A percentile compares a stretch with the other conserved stretches of the same genome.
Evolutionary conservation across 2,888 invertebrate species (phyloP).

Genomic region (Chelonus formosanus): DNA sequence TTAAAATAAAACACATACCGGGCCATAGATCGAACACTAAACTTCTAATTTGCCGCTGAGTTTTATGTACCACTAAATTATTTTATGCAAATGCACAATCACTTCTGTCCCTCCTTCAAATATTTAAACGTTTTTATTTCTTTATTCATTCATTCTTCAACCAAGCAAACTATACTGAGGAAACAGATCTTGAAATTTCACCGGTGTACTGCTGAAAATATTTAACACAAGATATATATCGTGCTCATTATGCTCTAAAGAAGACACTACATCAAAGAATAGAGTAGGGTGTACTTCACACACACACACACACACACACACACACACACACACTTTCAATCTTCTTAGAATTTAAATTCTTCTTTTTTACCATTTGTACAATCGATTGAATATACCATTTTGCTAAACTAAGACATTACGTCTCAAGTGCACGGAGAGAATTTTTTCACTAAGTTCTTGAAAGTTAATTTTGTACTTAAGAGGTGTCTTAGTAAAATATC

Average conservation of each 20-base stretch:
- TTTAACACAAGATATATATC: slow-evolving; percentile 55
- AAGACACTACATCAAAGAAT: slow-evolving; percentile 56
- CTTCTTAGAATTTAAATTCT: no score
- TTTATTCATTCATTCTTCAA: background rate
- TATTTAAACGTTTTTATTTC: slow-evolving; percentile 29
- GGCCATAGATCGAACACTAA: slow-evolving; percentile 56
- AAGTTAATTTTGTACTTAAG: no score
- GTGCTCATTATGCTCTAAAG: slow-evolving; percentile 61
- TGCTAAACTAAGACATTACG: no score
- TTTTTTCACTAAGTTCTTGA: no score
- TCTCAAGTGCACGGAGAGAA: no score
- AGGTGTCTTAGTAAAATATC: no score
- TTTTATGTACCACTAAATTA: slow-evolving; percentile 62
- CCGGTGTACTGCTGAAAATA: slow-evolving; percentile 3
- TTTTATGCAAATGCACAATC: slow-evolving; percentile 55
- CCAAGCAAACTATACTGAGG: no score
- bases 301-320: no score
- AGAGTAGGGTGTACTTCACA: slow-evolving; percentile 27
- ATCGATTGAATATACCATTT: no score
- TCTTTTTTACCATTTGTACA: no score
- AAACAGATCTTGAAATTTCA: no score
- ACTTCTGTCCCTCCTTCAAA: slow-evolving; percentile 32
- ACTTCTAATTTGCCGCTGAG: slow-evolving; percentile 59
- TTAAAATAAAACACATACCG: slow-evolving; percentile 33
- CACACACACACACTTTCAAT: no score